Conservation (phyloP, 2,797 vertebrate species). For the Schizothorax lantsangensis region DNA sequence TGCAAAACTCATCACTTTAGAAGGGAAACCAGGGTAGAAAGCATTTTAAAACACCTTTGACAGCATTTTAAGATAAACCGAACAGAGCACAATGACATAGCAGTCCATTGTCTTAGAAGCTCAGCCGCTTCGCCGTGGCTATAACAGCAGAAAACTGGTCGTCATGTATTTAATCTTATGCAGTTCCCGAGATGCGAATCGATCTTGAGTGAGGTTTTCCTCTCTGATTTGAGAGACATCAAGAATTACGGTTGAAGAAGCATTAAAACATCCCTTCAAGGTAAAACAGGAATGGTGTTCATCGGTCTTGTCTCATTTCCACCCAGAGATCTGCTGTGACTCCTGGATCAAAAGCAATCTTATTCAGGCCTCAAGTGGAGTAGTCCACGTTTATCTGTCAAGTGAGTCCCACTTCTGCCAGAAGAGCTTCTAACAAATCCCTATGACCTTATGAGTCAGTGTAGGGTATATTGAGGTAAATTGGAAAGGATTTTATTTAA, state of each 20-base stretch:
- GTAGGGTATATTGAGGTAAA: background rate
- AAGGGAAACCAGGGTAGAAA: background rate
- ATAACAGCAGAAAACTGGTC: background rate
- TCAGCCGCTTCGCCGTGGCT: background rate
- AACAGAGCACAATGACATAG: background rate
- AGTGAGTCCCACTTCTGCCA: conserved; percentile 42
- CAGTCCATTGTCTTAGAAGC: background rate
- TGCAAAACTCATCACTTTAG: background rate
- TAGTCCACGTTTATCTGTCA: conserved; percentile 38
- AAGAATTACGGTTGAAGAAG: conserved; percentile 85
- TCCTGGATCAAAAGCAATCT: conserved; percentile 45
- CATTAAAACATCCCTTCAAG: conserved; percentile 89
- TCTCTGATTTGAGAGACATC: conserved; percentile 94
- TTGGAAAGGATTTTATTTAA: conserved; percentile 14
- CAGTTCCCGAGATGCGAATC: conserved; percentile 86
- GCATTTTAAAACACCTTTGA: conserved; percentile 1
- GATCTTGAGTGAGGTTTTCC: conserved; percentile 90
- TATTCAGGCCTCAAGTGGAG: conserved; percentile 32
- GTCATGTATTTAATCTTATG: background rate
- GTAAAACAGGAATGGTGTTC: conserved; percentile 67
- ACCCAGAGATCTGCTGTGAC: conserved; percentile 25
- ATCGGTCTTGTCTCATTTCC: conserved; percentile 25
- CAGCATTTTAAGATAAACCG: conserved; percentile 5
- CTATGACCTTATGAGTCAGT: conserved; percentile 18
- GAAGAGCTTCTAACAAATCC: conserved; percentile 46